phyloP scores from a whole-genome alignment of 2,113 vertebrate genomes.

The Suncus etruscus region DNA sequence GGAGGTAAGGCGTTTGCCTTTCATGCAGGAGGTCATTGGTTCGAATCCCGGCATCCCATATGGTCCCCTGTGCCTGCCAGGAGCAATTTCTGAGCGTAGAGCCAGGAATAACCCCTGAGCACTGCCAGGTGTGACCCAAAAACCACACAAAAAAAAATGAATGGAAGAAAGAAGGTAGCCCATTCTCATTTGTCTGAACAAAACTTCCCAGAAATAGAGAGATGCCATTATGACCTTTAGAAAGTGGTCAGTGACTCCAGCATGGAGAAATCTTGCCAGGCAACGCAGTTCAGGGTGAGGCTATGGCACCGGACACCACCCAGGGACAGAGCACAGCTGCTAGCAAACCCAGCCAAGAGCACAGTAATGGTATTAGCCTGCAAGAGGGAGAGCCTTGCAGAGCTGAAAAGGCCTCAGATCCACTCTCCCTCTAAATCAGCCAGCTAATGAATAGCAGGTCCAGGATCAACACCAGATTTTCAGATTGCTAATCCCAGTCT shows the following conservation, averaged over 20 bases:
- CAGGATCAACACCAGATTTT: conserved; percentile 11
- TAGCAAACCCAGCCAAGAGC: conserved; percentile 50
- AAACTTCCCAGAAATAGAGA: conserved; percentile 58
- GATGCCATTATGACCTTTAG: conserved; percentile 64
- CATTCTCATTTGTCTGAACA: conserved; percentile 19
- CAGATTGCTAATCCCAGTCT: background rate
- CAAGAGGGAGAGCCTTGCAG: conserved; percentile 7
- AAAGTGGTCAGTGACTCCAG: conserved; percentile 13
- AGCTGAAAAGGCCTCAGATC: background rate
- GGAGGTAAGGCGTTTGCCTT: no score
- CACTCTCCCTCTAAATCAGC: background rate
- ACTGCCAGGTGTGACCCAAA: no score
- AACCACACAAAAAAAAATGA: no score
- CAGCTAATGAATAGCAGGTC: background rate
- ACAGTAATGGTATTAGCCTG: background rate
- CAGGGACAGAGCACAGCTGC: conserved; percentile 66
- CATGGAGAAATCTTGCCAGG: conserved; percentile 20
- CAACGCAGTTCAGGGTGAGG: background rate
- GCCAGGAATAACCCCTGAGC: no score
- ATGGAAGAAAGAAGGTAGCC: background rate
- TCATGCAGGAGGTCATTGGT: no score
- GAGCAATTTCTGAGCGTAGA: no score
- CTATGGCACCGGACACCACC: background rate
- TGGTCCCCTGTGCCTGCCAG: no score
- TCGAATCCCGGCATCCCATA: no score